Conservation (phyloP, 2,888 invertebrate genomes). For the Acanthosepion esculentum region DNA sequence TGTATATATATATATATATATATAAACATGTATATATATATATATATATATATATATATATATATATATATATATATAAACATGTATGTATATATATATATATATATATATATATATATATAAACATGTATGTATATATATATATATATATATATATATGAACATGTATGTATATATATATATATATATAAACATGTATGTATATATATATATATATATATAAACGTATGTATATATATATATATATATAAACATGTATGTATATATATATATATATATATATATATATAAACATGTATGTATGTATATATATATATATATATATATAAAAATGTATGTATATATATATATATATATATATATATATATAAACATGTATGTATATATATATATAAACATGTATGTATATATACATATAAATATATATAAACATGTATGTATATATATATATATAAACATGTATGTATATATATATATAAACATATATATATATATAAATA, state of each 20-base stretch:
- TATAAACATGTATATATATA: conserved; percentile 34
- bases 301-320: not conserved
- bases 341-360: conserved; percentile 24
- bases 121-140: not conserved
- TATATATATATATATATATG: not conserved
- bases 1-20: conserved; percentile 37
- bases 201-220: conserved; percentile 15
- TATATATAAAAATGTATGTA: not conserved
- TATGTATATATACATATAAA: no score
- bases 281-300: not conserved
- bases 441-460: no score
- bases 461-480: no score
- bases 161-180: not conserved
- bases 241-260: not conserved
- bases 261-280: conserved; percentile 15
- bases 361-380: no score
- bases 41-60: not conserved
- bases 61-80: not conserved
- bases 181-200: not conserved
- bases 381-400: no score
- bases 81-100: not conserved
- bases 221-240: not conserved
- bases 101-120: not conserved
- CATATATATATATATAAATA: no score
- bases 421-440: no score